Base-by-base conservation (phyloP, 92 coral and sea anemone genomes). In the Parazoanthus darwini region DNA sequence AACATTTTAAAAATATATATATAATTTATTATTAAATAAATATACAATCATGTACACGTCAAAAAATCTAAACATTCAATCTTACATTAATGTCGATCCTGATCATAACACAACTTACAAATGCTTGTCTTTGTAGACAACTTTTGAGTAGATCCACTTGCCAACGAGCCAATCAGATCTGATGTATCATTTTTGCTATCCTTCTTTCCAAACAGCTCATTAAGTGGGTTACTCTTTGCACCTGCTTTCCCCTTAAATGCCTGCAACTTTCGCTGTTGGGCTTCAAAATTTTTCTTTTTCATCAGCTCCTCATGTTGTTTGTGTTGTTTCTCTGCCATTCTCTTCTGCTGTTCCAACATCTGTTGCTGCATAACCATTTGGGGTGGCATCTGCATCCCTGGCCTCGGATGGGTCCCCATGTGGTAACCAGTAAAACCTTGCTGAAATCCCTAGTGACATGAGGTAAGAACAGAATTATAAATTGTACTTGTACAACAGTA, bases 221-320 rank as follows among this genome's bases (percentile, higher is more conserved):
- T 91, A 43, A 92, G 78, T 26, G 89, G 85, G 7, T 74, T 73
- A 46, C 86, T 91, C 78, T 89, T 93, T 1, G 89, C 88, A n/a
- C 90, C 89, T 5, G 94, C 90, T 66, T 54, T 87, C 56, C 88
- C 85, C 75, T 94, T 91, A 50, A 96, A 92, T 75, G 94, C 91
- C 87, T 95, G 94, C 74, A 95, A 85, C 44, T 91, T 92, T 79
- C 93, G 89, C 78, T 95, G 98, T 67, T 97, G 96, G 67, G 92
- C 89, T 89, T 97, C 99, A 94, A 95, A 92, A 10, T 91, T 90
- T 81, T 90, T 90, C 91, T 95, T 95, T 88, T 93, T 97, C 54
- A 88, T 91, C 15, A 93, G 13, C 74, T 95, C 96, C 43, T 91
- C 94, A 80, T 91, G 88, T 76, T 90, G 92, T 85, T 93, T 93